These are phyloP conservation scores for Semicossyphus pulcher DNA, from an alignment of 2,113 vertebrate species.

Conservation along the genomic window DNA sequence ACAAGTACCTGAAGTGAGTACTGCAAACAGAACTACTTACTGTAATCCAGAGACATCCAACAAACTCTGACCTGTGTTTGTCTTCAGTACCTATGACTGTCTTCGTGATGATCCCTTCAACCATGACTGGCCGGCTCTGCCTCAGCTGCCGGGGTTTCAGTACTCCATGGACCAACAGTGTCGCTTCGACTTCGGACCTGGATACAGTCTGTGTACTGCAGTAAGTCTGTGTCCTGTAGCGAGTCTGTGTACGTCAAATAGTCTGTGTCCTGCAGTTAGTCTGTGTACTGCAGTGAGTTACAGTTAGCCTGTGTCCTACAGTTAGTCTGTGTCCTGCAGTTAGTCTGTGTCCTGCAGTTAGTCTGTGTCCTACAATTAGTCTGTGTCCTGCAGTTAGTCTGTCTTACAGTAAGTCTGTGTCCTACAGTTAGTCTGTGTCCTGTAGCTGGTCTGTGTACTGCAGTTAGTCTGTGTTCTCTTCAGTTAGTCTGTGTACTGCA, in stretches of 20 bases:
- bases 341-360: no score
- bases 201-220: conserved; percentile 95
- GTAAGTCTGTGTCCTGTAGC: conserved; percentile 69
- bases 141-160: conserved; percentile 92
- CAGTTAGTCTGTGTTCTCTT: no score
- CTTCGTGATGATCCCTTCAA: conserved; percentile 95
- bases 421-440: no score
- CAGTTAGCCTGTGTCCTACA: no score
- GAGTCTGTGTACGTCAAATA: background rate
- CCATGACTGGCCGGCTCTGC: conserved; percentile 91
- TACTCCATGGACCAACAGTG: conserved; percentile 99
- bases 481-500: no score
- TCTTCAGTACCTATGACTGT: conserved; percentile 93
- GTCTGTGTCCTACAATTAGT: no score
- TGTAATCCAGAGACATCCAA: no score
- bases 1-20: conserved; percentile 89
- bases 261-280: background rate
- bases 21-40: background rate
- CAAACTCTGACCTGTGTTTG: background rate
- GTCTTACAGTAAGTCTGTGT: no score
- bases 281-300: no score
- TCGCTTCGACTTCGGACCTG: conserved; percentile 93
- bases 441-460: background rate
- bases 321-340: no score
- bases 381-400: no score